phyloP scores from a whole-genome alignment of 2,888 invertebrate genomes.

The Esperia sulphurella region DNA sequence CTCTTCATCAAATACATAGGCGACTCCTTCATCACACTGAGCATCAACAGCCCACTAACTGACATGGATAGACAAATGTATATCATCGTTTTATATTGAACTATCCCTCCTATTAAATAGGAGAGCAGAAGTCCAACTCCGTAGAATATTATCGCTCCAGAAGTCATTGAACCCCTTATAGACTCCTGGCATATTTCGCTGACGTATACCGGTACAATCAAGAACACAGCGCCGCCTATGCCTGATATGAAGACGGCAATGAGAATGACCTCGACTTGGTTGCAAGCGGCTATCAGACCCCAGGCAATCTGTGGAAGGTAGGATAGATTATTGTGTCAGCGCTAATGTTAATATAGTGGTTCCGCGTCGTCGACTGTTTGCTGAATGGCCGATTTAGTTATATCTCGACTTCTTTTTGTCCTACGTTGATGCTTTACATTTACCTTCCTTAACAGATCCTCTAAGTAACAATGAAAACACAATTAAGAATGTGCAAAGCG shows the following conservation, averaged over 20 bases:
- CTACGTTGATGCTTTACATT: too few species aligned
- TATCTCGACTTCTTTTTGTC: too few species aligned
- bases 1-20: conserved; percentile 50
- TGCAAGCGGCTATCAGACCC: conserved; percentile 34
- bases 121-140: conserved; percentile 50
- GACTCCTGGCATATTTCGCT: conserved; percentile 57
- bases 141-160: conserved; percentile 29
- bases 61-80: conserved; percentile 39
- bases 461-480: too few species aligned
- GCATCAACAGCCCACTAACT: conserved; percentile 25
- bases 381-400: too few species aligned
- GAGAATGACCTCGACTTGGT: conserved; percentile 43
- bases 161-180: conserved; percentile 51
- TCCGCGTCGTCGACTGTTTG: too few species aligned
- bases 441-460: too few species aligned
- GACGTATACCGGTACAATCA: conserved; percentile 45
- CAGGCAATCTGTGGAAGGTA: conserved; percentile 42
- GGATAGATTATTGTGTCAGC: not conserved
- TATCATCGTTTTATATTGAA: conserved; percentile 43
- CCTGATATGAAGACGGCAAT: conserved; percentile 48
- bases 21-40: conserved; percentile 44
- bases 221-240: conserved; percentile 34
- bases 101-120: conserved; percentile 46
- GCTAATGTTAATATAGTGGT: too few species aligned
- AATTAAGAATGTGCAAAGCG: too few species aligned